Base-by-base conservation (phyloP, 2,113 vertebrate species). In the Setophaga coronata region DNA sequence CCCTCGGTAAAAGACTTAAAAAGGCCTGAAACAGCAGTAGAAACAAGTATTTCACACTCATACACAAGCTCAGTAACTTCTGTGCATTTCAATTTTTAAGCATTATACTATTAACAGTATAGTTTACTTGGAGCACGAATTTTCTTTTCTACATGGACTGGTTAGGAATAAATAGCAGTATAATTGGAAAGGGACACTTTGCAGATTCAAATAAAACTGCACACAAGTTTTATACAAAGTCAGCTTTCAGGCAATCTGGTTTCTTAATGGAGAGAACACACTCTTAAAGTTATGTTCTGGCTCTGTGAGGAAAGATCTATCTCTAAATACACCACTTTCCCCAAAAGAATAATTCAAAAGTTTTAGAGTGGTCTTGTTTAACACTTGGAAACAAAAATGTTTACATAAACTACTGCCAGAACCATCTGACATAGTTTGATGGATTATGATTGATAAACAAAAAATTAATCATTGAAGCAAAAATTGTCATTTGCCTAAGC, bases 321-420 rank as follows among this genome's bases (percentile, higher is more conserved):
- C n/a, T 80, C 45, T 73, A 85, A 94, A 72, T 1, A 8, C 11
- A 65, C 8, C 38, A 9, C 13, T 79, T 89, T 85, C 91, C 43
- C 14, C 81, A 89, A 85, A 87, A 82, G 13, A 79, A 12, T 71
- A 76, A 71, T 48, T 67, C 6, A 50, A 8, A 92, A 74, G 25
- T 64, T 96, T 84, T 61, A 88, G 21, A 66, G 10, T 1, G 1
- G 10, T 61, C 19, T 24, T 48, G 18, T 64, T 87, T 77, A 88
- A 84, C 53, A 83, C 57, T 43, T 67, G 69, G 58, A 94, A 94
- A 87, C 11, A 91, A 73, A 53, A 81, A 62, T 0, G 2, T 82
- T 92, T 95, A 90, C 18, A 61, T 47, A 78, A 93, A 74, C 64
- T 64, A 86, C 57, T 73, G 42, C 64, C 72, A 96, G 70, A 93